phyloP scores from a whole-genome alignment of 2,797 vertebrate species.

The Alauda arvensis region DNA sequence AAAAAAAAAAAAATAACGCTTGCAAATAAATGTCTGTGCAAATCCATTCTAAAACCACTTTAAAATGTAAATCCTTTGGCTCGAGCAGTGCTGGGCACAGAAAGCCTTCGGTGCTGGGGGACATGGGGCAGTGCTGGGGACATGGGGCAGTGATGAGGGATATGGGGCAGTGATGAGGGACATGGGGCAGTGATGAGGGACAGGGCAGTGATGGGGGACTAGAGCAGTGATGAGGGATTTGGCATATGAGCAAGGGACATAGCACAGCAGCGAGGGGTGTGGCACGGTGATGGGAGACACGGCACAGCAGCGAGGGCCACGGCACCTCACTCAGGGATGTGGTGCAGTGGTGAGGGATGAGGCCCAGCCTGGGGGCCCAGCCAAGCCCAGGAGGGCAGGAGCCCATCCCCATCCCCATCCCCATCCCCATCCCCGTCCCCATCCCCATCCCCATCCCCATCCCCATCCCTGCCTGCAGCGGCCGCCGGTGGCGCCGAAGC shows the following conservation, averaged over 20 bases:
- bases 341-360: accelerated
- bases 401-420: no score
- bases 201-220: no score
- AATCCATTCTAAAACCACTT: neutral
- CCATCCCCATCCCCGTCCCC: no score
- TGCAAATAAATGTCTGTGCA: neutral
- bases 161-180: neutral
- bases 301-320: neutral
- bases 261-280: neutral
- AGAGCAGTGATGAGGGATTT: neutral
- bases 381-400: neutral
- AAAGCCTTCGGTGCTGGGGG: neutral
- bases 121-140: neutral
- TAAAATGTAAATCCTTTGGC: slow-evolving; percentile 1
- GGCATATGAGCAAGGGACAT: neutral
- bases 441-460: no score
- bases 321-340: neutral
- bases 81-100: neutral
- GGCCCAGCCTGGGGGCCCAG: accelerated
- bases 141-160: no score
- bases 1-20: neutral
- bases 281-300: neutral
- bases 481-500: neutral
- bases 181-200: no score
- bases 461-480: neutral